Conservation (phyloP, 2,797 vertebrate genomes). For the Pantherophis vulpinus region DNA sequence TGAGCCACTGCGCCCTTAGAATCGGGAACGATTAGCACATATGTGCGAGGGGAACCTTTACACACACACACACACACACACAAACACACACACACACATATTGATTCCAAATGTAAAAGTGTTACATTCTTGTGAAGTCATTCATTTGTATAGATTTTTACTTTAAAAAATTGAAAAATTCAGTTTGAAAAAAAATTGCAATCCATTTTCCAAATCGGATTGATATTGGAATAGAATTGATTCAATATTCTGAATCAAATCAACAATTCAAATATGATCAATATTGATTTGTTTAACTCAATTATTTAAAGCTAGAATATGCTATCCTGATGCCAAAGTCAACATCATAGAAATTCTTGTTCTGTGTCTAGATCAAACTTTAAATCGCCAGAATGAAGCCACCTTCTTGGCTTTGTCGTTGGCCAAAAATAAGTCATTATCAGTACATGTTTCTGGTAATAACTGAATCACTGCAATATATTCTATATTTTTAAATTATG, state of each 20-base stretch:
- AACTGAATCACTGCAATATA: not conserved
- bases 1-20: too few species aligned
- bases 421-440: not conserved
- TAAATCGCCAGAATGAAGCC: not conserved
- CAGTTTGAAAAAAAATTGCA: not conserved
- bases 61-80: too few species aligned
- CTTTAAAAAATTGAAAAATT: not conserved
- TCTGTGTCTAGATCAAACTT: too few species aligned
- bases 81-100: too few species aligned
- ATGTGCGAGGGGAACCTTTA: too few species aligned
- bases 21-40: too few species aligned
- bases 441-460: not conserved
- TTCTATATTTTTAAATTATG: not conserved
- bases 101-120: not conserved
- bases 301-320: conserved; percentile 1
- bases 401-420: not conserved
- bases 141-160: not conserved
- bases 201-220: not conserved
- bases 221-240: not conserved
- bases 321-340: not conserved
- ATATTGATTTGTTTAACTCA: conserved; percentile 42
- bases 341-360: too few species aligned
- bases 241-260: not conserved
- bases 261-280: not conserved
- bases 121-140: not conserved